phyloP scores from a whole-genome alignment of 2,888 invertebrate species.

The Lasioglossum zephyrum region DNA sequence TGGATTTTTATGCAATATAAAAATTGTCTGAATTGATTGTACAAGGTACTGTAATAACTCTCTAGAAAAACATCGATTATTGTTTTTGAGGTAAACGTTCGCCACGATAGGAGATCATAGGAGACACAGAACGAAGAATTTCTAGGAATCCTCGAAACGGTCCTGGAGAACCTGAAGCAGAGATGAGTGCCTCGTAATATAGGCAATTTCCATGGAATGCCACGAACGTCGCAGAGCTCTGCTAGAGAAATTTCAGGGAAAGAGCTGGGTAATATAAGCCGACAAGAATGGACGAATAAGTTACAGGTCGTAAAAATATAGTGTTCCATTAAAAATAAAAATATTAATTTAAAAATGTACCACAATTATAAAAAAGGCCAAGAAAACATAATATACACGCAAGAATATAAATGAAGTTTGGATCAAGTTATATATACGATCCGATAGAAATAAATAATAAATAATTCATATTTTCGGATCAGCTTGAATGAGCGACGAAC shows the following conservation, averaged over 20 bases:
- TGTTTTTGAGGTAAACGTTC: background rate
- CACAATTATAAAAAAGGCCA: too few species aligned
- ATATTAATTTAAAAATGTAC: too few species aligned
- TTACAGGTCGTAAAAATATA: too few species aligned
- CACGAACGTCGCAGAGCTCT: slow-evolving; percentile 19
- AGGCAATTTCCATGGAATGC: slow-evolving; percentile 49
- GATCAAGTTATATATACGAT: background rate
- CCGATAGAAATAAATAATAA: background rate
- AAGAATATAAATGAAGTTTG: too few species aligned
- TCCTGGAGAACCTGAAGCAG: background rate
- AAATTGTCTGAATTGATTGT: background rate
- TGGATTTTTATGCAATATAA: background rate
- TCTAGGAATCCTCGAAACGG: background rate
- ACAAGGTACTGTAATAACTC: background rate
- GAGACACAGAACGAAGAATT: background rate
- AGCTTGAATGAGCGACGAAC: background rate
- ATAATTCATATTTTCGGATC: background rate
- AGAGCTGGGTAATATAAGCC: background rate
- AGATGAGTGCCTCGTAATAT: slow-evolving; percentile 35
- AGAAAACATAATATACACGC: too few species aligned
- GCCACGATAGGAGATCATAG: background rate
- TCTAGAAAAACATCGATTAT: background rate
- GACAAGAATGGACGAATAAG: background rate
- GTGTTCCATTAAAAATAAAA: too few species aligned
- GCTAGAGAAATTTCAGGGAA: background rate